Percentiles rank a stretch among this genome's conserved stretches.
These are phyloP conservation scores for Trogon melanurus DNA, from an alignment of 2,113 vertebrate genomes.

Conservation along the genomic window DNA sequence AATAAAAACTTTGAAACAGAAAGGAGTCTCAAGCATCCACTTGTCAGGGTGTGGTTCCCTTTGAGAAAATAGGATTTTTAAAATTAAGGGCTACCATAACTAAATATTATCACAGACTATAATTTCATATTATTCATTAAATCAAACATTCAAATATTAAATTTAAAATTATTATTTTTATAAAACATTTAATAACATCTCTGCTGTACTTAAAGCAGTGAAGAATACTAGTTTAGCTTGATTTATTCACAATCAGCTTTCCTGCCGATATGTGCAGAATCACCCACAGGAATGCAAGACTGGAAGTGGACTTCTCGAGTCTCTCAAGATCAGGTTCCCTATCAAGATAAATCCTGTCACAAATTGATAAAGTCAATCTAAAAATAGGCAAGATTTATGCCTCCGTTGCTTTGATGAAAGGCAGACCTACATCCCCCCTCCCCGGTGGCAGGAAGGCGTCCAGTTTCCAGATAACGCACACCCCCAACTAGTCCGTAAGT, in stretches of 20 bases:
- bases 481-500: background rate
- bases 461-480: background rate
- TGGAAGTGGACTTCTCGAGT: background rate
- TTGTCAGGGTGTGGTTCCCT: background rate
- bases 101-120: background rate
- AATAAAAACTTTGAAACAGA: background rate
- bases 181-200: background rate
- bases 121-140: background rate
- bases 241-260: background rate
- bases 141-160: background rate
- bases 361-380: background rate
- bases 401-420: background rate
- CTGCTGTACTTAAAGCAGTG: background rate
- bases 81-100: background rate
- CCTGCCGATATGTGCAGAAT: background rate
- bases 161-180: background rate
- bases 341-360: background rate
- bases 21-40: background rate
- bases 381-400: slow-evolving; percentile 1
- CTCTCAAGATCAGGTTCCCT: background rate
- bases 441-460: background rate
- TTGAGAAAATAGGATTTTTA: background rate
- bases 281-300: background rate
- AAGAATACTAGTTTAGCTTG: background rate
- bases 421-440: background rate